Evolutionary conservation across 2,113 vertebrate genomes (phyloP).

Genomic region (Tricholaema leucomelas): DNA sequence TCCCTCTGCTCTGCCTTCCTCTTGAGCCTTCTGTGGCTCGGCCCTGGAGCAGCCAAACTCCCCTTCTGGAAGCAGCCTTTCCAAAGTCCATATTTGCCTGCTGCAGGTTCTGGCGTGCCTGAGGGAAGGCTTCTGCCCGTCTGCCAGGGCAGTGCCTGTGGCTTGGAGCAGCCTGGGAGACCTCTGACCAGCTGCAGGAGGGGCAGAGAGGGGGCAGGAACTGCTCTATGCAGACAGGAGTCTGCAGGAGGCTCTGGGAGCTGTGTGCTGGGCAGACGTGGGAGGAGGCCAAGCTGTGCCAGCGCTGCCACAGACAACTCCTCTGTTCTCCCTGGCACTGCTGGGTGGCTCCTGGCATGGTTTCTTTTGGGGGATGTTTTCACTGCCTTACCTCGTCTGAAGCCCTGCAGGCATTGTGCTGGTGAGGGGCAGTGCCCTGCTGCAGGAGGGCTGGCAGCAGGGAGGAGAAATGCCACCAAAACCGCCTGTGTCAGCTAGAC

Average conservation of each 20-base stretch:
- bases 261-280: rapidly evolving
- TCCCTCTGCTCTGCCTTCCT: neutral
- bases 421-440: neutral
- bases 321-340: rapidly evolving
- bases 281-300: neutral
- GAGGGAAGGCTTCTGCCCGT: neutral
- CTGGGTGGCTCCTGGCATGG: neutral
- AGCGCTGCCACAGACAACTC: neutral
- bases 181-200: neutral
- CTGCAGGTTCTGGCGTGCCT: neutral
- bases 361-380: neutral
- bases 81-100: neutral
- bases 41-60: rapidly evolving
- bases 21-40: neutral
- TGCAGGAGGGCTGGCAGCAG: rapidly evolving
- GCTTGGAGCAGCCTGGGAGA: neutral
- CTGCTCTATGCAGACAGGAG: neutral
- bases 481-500: neutral
- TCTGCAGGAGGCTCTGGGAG: neutral
- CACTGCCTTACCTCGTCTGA: neutral
- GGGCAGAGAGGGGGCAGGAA: neutral
- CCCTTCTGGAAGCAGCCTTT: too few species aligned
- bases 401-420: neutral
- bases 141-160: neutral
- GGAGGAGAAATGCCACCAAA: neutral